Evolutionary conservation across 35 echinoderm and acorn worm species (phyloP), one percentile per base, ranked within the genome.

Genomic region (Ophiothrix spiculata): DNA sequence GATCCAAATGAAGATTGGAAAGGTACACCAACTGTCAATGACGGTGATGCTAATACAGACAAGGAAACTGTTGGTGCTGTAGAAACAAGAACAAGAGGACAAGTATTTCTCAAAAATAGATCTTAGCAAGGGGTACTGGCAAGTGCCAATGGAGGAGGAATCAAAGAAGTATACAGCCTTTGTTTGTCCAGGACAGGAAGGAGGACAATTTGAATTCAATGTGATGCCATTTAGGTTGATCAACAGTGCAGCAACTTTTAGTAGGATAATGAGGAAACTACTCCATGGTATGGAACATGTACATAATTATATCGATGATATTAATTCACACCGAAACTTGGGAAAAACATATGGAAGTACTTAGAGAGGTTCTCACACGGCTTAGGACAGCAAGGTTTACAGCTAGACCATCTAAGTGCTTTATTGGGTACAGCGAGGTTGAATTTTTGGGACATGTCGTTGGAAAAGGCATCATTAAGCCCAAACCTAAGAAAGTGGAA

Each of bases 121-220:
- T 41, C 37, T 89, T 31, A 83, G 32, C 36, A 89, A 89, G 39
- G 87, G 87, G 35, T 88, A 88, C 38, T 88, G n/a, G n/a, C n/a
- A n/a, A n/a, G n/a, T n/a, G n/a, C n/a, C n/a, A n/a, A n/a, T 89
- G 39, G 56, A 63, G 54, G 78, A 64, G 32, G 31, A 49, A 23
- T 54, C 79, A 35, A 89, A 89, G 79, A 38, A 83, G 64, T 69
- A 42, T n/a, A 83, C 79, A 16, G 23, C 87, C 14, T 89, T 89
- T 56, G n/a, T 89, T 28, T 54, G 45, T 54, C 45, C 45, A 11
- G 45, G 45, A 54, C 45, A 31, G 6, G 74, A 76, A 23, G 39
- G 31, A 28, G 77, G 77, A 17, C 29, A 63, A 8, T 80, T 35
- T 73, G 54, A 88, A 28, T 88, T 80, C 54, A 63, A 40, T 0